Conservation (phyloP, 2,888 invertebrate species). For the Amiota mariae region DNA sequence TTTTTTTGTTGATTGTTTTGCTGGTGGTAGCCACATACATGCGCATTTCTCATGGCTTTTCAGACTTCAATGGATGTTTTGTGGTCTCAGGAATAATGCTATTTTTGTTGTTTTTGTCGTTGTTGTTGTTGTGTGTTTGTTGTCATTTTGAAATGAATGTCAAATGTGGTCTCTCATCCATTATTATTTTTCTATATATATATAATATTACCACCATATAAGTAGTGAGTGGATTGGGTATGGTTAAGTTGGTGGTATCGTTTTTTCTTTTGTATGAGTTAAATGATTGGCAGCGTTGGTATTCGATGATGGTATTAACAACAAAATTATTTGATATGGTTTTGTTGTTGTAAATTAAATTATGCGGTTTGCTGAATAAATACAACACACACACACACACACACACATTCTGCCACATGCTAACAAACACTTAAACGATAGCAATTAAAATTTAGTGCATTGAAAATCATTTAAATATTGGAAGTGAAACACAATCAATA, state of each 20-base stretch:
- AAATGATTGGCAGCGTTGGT: slow-evolving; percentile 6
- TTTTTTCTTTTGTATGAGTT: background rate
- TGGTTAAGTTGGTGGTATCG: background rate
- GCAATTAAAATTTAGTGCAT: slow-evolving; percentile 25
- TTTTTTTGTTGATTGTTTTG: too few relatives aligned
- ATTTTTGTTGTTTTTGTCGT: background rate
- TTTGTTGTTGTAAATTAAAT: slow-evolving; percentile 47
- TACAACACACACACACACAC: slow-evolving; percentile 10
- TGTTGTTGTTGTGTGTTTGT: slow-evolving; percentile 5
- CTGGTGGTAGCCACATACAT: background rate
- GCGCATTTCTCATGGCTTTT: background rate
- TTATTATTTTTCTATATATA: too few relatives aligned
- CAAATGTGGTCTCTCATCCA: background rate
- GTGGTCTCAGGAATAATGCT: slow-evolving; percentile 20
- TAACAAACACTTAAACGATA: background rate
- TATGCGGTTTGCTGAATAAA: slow-evolving; percentile 39
- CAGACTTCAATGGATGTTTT: slow-evolving; percentile 2
- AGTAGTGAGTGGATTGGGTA: background rate
- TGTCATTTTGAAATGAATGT: slow-evolving; percentile 14
- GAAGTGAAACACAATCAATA: background rate
- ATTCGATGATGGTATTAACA: background rate
- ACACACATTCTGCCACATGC: too few relatives aligned
- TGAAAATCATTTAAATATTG: slow-evolving; percentile 14
- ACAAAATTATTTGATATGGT: slow-evolving; percentile 28
- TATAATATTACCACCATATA: too few relatives aligned